These are phyloP conservation scores for Ethmia dodecea DNA, from an alignment of 2,888 invertebrate species.

Conservation along the genomic window DNA sequence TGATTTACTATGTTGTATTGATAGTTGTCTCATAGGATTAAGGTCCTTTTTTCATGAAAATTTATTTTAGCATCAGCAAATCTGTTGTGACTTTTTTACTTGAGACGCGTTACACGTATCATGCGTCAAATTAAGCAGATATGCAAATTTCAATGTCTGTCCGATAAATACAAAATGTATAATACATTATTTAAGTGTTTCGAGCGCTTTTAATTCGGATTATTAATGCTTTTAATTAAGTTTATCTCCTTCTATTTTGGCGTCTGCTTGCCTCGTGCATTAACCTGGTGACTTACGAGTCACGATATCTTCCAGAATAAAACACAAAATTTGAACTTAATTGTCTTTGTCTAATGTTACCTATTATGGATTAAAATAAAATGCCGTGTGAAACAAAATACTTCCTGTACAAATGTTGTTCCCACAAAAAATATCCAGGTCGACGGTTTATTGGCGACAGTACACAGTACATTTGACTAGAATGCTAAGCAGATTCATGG, in stretches of 20 bases:
- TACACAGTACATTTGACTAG: conserved; percentile 57
- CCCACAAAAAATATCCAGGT: conserved; percentile 61
- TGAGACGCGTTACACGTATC: conserved; percentile 31
- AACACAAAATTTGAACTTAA: not conserved
- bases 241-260: conserved; percentile 66
- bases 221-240: conserved; percentile 70
- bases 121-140: conserved; percentile 62
- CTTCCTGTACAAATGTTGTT: conserved; percentile 37
- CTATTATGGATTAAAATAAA: conserved; percentile 10
- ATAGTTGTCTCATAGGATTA: conserved; percentile 21
- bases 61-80: conserved; percentile 5
- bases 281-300: conserved; percentile 49
- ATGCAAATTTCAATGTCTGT: conserved; percentile 57
- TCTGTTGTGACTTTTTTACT: conserved; percentile 26
- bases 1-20: conserved; percentile 21
- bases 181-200: conserved; percentile 49
- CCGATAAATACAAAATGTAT: conserved; percentile 44
- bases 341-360: too few species aligned
- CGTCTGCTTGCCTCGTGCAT: conserved; percentile 43
- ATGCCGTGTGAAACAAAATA: conserved; percentile 54
- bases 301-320: conserved; percentile 32
- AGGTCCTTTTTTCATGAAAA: conserved; percentile 25
- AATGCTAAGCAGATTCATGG: conserved; percentile 71
- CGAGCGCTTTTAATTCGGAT: conserved; percentile 54
- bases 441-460: conserved; percentile 63